Conservation (phyloP, 2,888 invertebrate species). For the Lumbricus terrestris region DNA sequence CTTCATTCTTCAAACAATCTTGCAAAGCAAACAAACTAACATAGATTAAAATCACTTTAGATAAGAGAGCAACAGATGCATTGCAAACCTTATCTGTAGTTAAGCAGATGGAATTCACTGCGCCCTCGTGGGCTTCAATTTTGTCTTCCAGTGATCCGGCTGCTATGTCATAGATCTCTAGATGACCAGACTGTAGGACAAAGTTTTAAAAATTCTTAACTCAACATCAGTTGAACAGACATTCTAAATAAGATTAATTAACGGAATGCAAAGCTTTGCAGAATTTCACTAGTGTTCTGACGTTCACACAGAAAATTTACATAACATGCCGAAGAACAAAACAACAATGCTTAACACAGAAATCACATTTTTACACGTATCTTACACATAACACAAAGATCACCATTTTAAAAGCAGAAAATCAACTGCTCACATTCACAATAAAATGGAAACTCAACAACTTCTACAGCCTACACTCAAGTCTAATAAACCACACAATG, state of each 20-base stretch:
- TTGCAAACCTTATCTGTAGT: constrained; percentile 77
- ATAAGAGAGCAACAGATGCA: too few relatives aligned
- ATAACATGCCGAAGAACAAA: background rate
- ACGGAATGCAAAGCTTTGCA: background rate
- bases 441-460: too few relatives aligned
- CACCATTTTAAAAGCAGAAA: background rate
- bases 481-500: background rate
- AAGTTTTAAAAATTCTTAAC: background rate
- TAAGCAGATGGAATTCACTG: constrained; percentile 76
- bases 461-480: background rate
- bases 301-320: background rate
- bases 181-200: constrained; percentile 66
- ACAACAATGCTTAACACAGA: background rate
- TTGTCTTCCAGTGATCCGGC: constrained; percentile 78
- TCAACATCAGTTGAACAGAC: background rate
- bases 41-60: background rate
- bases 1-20: background rate
- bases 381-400: background rate
- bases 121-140: constrained; percentile 76
- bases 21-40: background rate
- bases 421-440: background rate
- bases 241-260: background rate
- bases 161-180: constrained; percentile 81
- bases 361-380: background rate
- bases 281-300: background rate